Percentiles rank a stretch among this genome's conserved stretches.
These are phyloP conservation scores for Hyperopisus bebe DNA, from an alignment of 2,113 vertebrate genomes.

Conservation along the genomic window DNA sequence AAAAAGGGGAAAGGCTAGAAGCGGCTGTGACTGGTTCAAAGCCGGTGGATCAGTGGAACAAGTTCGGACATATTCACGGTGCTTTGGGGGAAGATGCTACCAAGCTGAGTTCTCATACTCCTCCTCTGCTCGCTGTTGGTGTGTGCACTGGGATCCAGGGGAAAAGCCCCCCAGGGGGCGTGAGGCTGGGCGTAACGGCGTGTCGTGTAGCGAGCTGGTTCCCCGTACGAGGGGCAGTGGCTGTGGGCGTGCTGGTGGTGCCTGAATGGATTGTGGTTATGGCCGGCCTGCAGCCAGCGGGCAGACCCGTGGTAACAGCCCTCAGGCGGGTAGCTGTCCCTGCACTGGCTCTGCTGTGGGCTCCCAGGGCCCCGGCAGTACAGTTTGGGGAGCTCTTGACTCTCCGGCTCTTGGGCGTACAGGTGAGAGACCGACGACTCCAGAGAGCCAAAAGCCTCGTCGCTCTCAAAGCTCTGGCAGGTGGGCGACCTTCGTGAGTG, in stretches of 20 bases:
- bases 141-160: background rate
- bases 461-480: conserved; percentile 29
- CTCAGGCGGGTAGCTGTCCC: fast-evolving
- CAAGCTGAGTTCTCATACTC: conserved; percentile 3
- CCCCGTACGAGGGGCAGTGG: background rate
- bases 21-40: conserved; percentile 30
- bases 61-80: conserved; percentile 40
- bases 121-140: conserved; percentile 31
- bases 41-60: conserved; percentile 47
- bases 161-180: background rate
- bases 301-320: fast-evolving
- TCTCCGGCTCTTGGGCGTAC: conserved; percentile 36
- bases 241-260: conserved; percentile 2
- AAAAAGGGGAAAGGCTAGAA: conserved; percentile 20
- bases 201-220: background rate
- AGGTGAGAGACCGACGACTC: conserved; percentile 43
- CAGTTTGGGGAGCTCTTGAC: conserved; percentile 23
- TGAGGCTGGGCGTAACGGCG: background rate
- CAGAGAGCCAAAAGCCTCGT: conserved; percentile 52
- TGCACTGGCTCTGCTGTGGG: conserved; percentile 7
- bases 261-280: conserved; percentile 28
- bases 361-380: conserved; percentile 49
- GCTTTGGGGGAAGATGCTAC: too few relatives aligned
- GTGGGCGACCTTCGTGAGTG: conserved; percentile 15
- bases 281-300: background rate